Base-by-base conservation (phyloP, 2,113 vertebrate genomes). In the Lepisosteus osseus region DNA sequence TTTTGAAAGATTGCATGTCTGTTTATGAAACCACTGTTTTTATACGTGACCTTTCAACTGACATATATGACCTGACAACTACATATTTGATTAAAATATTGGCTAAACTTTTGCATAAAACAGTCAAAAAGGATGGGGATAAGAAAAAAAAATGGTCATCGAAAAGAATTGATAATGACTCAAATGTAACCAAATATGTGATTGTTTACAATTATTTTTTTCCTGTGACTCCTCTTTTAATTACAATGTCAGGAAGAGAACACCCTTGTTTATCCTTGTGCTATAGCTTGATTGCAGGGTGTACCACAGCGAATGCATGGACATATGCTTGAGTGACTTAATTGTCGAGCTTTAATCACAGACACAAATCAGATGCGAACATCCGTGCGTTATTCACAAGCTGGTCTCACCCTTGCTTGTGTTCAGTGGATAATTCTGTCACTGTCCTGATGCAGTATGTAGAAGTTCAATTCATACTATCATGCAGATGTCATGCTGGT, bases 201-300 rank as follows among this genome's bases (percentile, higher is more conserved):
- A 77, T 78, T 83, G 84, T 88, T 88, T 86, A 82, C 72, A 12
- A 76, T 64, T 56, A 70, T 76, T 68, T 17, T 17, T 74, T 51
- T 77, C 72, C 67, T n/a, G 12, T 17, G 54, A 57, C 44, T 55
- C 57, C 69, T 74, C 73, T 17, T 67, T 74, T 88, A 86, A 87
- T 86, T 87, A 78, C 83, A 78, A 85, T 11, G 81, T 84, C 78
- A 80, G 81, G 77, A 57, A 66, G 70, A 78, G 78, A 76, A 77
- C 59, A 67, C 74, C 78, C 84, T 79, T 85, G 79, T 86, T 89
- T 88, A 80, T 79, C 73, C 68, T 78, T 69, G 54, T 40, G 61
- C 62, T 61, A 73, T 9, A 74, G 71, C 69, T 76, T 81, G 83
- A 89, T 84, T 88, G 82, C 86, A 84, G 73, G 80, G 79, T 85